Conservation (phyloP, 2,797 vertebrate species). For the Macrochelys suwanniensis region DNA sequence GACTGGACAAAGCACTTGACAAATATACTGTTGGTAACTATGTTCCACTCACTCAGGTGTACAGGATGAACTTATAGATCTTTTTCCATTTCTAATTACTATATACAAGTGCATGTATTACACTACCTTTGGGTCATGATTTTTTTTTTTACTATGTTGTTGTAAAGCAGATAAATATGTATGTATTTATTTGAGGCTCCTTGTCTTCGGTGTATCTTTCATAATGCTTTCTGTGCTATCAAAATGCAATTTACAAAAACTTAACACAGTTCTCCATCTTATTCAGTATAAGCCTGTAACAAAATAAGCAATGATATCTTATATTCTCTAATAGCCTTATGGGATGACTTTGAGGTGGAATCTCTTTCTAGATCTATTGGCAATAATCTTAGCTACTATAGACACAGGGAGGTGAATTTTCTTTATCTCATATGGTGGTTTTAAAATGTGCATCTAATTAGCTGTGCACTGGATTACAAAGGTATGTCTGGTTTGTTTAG, state of each 20-base stretch:
- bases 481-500: not conserved
- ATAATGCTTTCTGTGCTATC: not conserved
- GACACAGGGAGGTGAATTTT: not conserved
- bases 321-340: not conserved
- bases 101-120: not conserved
- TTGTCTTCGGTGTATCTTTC: not conserved
- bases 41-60: not conserved
- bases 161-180: not conserved
- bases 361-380: not conserved
- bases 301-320: conserved; percentile 4
- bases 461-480: not conserved
- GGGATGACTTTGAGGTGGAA: not conserved
- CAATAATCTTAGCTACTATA: not conserved
- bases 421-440: not conserved
- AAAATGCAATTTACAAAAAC: not conserved
- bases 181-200: not conserved
- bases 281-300: not conserved
- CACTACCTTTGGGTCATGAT: not conserved
- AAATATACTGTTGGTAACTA: not conserved
- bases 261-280: not conserved
- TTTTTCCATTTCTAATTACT: not conserved
- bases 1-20: not conserved
- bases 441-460: not conserved
- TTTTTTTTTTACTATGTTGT: not conserved
- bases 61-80: not conserved